These are phyloP conservation scores for Oryzias sinensis DNA, from an alignment of 2,797 vertebrate genomes.

Conservation along the genomic window DNA sequence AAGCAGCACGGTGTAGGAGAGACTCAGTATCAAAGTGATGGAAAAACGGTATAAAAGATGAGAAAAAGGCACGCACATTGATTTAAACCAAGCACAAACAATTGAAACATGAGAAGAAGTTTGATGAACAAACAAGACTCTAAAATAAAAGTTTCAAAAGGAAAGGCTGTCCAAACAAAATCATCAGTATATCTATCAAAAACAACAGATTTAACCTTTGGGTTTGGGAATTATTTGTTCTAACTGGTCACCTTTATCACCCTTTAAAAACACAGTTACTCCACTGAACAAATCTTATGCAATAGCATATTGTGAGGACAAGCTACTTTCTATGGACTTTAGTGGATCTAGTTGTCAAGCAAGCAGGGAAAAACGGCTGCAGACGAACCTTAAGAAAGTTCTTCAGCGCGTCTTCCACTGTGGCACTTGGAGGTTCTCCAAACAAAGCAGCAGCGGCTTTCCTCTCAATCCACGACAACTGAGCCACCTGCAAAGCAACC, in stretches of 20 bases:
- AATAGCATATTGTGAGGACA: background rate
- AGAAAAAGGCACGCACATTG: no score
- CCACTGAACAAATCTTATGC: no score
- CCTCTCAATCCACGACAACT: conserved; percentile 95
- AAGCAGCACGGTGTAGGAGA: no score
- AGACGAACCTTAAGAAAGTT: conserved; percentile 89
- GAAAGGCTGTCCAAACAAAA: background rate
- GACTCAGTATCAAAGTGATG: no score
- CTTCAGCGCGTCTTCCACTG: conserved; percentile 86
- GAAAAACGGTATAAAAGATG: no score
- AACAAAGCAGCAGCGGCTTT: conserved; percentile 93
- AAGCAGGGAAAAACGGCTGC: background rate
- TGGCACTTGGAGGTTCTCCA: conserved; percentile 87
- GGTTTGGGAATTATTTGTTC: no score
- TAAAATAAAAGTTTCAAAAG: conserved; percentile 3
- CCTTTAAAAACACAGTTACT: no score
- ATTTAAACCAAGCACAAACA: no score
- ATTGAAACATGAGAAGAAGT: no score
- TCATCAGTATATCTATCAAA: no score
- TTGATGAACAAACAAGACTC: conserved; percentile 25
- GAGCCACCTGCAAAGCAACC: conserved; percentile 80
- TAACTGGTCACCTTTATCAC: no score
- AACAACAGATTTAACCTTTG: no score
- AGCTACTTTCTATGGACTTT: background rate
- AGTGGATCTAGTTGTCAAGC: background rate